Conservation (phyloP, 35 echinoderm and acorn worm genomes). For the Heliocidaris erythrogramma region DNA sequence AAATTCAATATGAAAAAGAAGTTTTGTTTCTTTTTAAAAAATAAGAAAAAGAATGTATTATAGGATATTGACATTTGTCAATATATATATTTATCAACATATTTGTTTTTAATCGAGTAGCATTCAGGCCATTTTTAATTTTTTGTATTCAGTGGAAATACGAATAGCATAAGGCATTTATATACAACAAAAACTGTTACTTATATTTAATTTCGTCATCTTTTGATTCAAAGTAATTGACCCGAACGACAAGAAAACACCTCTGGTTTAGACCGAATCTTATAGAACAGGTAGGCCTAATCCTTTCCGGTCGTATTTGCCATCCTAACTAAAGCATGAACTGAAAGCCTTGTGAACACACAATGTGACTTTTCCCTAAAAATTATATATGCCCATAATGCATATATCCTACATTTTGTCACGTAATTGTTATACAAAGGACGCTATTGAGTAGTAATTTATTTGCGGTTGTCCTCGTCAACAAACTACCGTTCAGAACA, state of each 20-base stretch:
- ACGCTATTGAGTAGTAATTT: neutral
- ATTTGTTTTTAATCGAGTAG: too few species aligned
- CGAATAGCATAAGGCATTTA: too few species aligned
- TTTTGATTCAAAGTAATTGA: neutral
- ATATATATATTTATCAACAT: too few species aligned
- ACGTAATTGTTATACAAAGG: neutral
- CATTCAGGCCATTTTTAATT: too few species aligned
- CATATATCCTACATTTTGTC: constrained; percentile 3
- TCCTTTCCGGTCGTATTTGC: neutral
- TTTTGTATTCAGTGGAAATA: too few species aligned
- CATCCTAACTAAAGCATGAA: neutral
- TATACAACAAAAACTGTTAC: neutral
- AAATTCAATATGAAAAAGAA: too few species aligned
- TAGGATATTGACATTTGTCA: too few species aligned
- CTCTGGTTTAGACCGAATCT: neutral
- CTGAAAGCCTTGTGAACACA: neutral
- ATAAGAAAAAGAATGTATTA: too few species aligned
- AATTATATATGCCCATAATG: neutral
- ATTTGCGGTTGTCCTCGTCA: neutral
- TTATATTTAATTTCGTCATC: neutral
- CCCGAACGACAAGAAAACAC: neutral
- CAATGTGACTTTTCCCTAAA: neutral
- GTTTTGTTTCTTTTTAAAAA: too few species aligned
- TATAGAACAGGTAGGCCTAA: neutral
- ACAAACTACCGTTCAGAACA: neutral